Percentiles rank a stretch among this genome's conserved stretches.
Conservation (phyloP, 2,888 invertebrate genomes). For the Clostera curtula region DNA sequence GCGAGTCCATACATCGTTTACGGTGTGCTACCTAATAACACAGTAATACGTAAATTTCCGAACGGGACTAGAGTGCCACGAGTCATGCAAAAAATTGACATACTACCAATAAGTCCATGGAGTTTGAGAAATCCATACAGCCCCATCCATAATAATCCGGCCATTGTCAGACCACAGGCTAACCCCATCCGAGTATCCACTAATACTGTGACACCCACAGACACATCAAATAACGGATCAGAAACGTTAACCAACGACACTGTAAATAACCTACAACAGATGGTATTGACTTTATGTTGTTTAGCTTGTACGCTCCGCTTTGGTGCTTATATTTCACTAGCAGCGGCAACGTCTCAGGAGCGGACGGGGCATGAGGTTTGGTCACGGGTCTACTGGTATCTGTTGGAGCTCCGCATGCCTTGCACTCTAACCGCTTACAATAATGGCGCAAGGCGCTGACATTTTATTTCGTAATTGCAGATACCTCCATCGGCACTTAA, state of each 20-base stretch:
- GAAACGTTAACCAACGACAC: conserved; percentile 71
- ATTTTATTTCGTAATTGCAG: conserved; percentile 70
- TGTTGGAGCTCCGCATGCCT: conserved; percentile 49
- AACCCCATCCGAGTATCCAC: conserved; percentile 78
- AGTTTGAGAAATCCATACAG: conserved; percentile 76
- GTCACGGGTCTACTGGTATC: conserved; percentile 27
- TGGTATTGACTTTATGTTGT: conserved; percentile 71
- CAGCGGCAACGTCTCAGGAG: conserved; percentile 28
- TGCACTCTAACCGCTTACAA: conserved; percentile 42
- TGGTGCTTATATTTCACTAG: conserved; percentile 49
- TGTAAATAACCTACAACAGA: conserved; percentile 72
- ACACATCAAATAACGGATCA: conserved; percentile 74
- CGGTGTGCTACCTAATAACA: conserved; percentile 86
- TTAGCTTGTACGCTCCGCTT: conserved; percentile 65
- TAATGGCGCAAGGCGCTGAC: conserved; percentile 54
- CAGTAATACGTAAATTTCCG: conserved; percentile 85
- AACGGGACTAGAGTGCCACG: conserved; percentile 87
- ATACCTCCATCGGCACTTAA: conserved; percentile 70
- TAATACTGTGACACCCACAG: conserved; percentile 77
- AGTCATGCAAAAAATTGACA: conserved; percentile 73
- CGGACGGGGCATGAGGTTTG: conserved; percentile 31
- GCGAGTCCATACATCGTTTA: conserved; percentile 83
- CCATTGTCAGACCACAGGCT: conserved; percentile 72
- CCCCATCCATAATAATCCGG: conserved; percentile 75
- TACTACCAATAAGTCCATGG: conserved; percentile 76